These are phyloP conservation scores for Chaetodon auriga DNA, from an alignment of 2,113 vertebrate genomes.

Conservation along the genomic window DNA sequence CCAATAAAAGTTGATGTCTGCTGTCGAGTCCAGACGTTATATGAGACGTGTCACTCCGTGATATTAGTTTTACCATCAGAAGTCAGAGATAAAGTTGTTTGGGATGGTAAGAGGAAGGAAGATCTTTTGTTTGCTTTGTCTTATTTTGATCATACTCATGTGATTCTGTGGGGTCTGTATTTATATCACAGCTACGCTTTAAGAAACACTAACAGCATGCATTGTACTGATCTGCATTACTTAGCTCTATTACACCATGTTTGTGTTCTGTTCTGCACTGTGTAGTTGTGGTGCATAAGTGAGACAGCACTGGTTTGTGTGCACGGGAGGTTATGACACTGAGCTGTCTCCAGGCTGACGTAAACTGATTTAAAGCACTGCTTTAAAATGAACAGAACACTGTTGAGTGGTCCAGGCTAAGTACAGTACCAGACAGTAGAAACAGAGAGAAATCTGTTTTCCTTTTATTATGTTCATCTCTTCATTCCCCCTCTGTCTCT, in stretches of 20 bases:
- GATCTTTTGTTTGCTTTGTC: conserved; percentile 31
- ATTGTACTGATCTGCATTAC: conserved; percentile 13
- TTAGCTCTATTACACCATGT: conserved; percentile 8
- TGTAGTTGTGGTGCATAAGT: conserved; percentile 2
- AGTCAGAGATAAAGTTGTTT: conserved; percentile 46
- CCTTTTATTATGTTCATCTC: conserved; percentile 41
- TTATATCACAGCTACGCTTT: background rate
- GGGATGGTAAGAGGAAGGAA: conserved; percentile 5
- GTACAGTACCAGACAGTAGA: conserved; percentile 47
- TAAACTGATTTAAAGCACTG: conserved; percentile 70
- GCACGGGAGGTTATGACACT: conserved; percentile 52
- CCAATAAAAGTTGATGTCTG: conserved; percentile 71
- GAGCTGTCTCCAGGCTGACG: conserved; percentile 48
- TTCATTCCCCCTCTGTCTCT: conserved; percentile 59
- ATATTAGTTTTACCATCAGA: conserved; percentile 72
- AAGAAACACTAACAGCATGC: conserved; percentile 5
- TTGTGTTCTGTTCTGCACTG: conserved; percentile 36
- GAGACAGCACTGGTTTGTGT: conserved; percentile 20
- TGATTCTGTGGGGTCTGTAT: background rate
- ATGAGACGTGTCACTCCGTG: conserved; percentile 65
- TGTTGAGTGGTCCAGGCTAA: conserved; percentile 44
- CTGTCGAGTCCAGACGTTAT: conserved; percentile 46
- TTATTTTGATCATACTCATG: background rate
- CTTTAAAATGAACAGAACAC: conserved; percentile 58
- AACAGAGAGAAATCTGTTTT: conserved; percentile 36